Evolutionary conservation across 2,113 vertebrate genomes (phyloP), one percentile per base, ranked within the genome.

Genomic region (Ciconia stormi): DNA sequence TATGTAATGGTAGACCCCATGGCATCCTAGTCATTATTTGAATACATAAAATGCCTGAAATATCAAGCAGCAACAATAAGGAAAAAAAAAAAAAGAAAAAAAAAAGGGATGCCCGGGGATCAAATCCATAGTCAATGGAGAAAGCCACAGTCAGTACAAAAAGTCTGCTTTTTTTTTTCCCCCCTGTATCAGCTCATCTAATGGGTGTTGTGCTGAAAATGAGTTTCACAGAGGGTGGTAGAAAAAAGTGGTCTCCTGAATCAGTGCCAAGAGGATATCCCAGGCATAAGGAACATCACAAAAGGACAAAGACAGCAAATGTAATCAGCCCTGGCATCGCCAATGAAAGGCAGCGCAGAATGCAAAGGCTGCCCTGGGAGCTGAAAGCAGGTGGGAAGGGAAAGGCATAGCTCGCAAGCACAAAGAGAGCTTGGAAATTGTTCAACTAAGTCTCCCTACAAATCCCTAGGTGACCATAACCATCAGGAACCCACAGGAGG

Each of bases 181-280:
- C 6, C 9, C 40, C n/a, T 34, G 3, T 67, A 82, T 78, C 91
- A 87, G 63, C 52, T 94, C 74, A 85, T 87, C 74, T 90, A 80
- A 96, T 56, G 49, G 74, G 42, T 66, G 84, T 90, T 91, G 66
- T 90, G 71, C 82, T 95, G 27, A 66, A 91, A 96, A 96, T 82
- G 36, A 80, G 62, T 82, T 73, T 96, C 93, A 93, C 90, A 93
- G 82, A 86, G 78, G 78, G 74, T 92, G 74, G 87, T 53, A 95
- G 74, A 11, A 66, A 95, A 81, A 90, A 96, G 71, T 73, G 66
- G 46, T 88, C 53, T 90, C 87, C 78, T 96, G 96, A 95, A 87
- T 88, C 78, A 42, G 67, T 92, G 92, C 96, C 96, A 97, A 74
- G 91, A 97, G 66, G 66, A 93, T 95, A 97, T 95, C 96, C 96